Percentiles rank a stretch among this genome's conserved stretches.
Conservation (phyloP, 2,888 invertebrate species). For the Laspeyria flexula region DNA sequence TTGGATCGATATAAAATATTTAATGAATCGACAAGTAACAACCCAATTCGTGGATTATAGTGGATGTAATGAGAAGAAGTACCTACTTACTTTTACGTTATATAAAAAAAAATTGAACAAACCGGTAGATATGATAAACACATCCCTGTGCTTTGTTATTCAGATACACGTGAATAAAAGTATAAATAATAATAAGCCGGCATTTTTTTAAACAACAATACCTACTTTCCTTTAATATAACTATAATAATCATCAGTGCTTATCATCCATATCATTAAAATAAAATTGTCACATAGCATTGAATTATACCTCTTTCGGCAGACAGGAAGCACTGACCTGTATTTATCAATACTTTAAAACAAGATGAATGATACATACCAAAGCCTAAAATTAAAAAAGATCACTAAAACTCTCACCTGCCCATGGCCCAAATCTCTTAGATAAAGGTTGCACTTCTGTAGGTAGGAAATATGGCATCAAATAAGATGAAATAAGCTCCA, state of each 20-base stretch:
- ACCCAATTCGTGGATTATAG: too few species aligned
- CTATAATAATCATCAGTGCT: not conserved
- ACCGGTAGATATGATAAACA: too few species aligned
- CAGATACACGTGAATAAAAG: too few species aligned
- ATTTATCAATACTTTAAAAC: constrained; percentile 2
- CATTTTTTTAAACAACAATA: too few species aligned
- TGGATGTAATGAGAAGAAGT: too few species aligned
- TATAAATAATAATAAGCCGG: too few species aligned
- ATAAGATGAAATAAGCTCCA: constrained; percentile 86
- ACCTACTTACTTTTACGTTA: too few species aligned
- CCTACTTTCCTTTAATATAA: too few species aligned
- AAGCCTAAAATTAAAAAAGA: not conserved
- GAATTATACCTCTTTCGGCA: not conserved
- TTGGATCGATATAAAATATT: too few species aligned
- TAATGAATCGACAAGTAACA: too few species aligned
- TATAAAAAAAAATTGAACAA: too few species aligned
- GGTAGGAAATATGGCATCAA: constrained; percentile 89
- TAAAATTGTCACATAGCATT: not conserved
- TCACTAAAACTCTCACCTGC: constrained; percentile 88
- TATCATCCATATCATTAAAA: not conserved
- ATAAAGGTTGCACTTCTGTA: constrained; percentile 85
- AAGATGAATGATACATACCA: not conserved
- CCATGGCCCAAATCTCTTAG: constrained; percentile 93
- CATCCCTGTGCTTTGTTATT: too few species aligned
- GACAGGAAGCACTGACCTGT: constrained; percentile 9